These are phyloP conservation scores for Neotragus moschatus DNA, from an alignment of 2,113 vertebrate species.

Conservation along the genomic window DNA sequence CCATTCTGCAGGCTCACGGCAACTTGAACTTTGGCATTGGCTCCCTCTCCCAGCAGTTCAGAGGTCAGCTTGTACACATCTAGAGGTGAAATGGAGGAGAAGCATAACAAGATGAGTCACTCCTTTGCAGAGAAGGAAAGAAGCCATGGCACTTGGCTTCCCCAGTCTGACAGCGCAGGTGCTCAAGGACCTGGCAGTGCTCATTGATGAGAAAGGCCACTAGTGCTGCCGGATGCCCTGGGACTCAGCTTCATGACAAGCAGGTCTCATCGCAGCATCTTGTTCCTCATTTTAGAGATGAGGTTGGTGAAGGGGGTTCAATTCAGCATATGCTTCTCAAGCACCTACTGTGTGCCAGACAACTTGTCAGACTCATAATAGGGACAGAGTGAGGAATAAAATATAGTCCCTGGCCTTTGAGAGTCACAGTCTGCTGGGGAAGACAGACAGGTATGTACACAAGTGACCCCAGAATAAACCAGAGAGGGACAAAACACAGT, in stretches of 20 bases:
- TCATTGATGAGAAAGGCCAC: neutral
- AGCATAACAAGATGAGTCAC: constrained; percentile 19
- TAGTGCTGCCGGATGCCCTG: neutral
- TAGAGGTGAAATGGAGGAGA: constrained; percentile 74
- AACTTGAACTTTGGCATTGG: constrained; percentile 95
- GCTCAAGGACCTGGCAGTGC: neutral
- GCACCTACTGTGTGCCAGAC: neutral
- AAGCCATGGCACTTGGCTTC: neutral
- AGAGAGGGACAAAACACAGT: neutral
- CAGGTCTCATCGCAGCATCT: neutral
- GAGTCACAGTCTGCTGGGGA: neutral
- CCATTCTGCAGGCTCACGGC: constrained; percentile 92
- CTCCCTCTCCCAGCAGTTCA: constrained; percentile 93
- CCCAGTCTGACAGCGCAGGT: neutral
- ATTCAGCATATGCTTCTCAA: neutral
- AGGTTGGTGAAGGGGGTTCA: neutral
- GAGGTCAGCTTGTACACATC: constrained; percentile 94
- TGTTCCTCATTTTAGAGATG: neutral
- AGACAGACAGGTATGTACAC: neutral
- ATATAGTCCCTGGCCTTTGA: neutral
- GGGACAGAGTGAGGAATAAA: neutral
- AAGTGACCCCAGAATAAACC: constrained; percentile 4
- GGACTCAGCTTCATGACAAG: neutral
- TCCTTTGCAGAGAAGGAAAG: neutral
- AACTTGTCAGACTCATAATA: neutral